phyloP scores from a whole-genome alignment of 1,140 invertebrate species.

The Drosophila sp. region DNA sequence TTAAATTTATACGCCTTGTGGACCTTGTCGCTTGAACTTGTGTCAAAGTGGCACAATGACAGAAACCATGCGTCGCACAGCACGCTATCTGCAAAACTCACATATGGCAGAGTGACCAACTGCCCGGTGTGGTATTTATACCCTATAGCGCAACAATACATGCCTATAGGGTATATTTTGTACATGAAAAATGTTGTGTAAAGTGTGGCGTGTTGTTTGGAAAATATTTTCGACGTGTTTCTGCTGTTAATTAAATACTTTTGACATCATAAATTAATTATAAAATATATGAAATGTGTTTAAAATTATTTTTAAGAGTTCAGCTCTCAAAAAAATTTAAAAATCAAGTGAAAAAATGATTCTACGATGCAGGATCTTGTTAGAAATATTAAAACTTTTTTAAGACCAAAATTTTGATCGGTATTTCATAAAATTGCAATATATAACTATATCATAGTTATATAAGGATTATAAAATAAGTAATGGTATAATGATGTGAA shows the following conservation, averaged over 20 bases:
- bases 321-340: no score
- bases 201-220: not conserved
- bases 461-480: no score
- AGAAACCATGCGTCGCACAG: slow-evolving; percentile 33
- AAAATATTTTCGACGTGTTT: not conserved
- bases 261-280: no score
- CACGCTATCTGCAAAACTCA: not conserved
- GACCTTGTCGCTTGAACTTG: slow-evolving; percentile 80
- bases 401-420: no score
- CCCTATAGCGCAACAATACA: not conserved
- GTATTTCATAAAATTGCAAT: no score
- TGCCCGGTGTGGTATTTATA: not conserved
- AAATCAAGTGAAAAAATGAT: no score
- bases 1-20: slow-evolving; percentile 48
- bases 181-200: not conserved
- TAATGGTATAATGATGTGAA: slow-evolving; percentile 2
- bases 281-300: no score
- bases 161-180: not conserved
- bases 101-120: slow-evolving; percentile 16
- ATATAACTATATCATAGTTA: no score
- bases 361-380: no score
- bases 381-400: no score
- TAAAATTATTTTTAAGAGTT: no score
- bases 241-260: not conserved
- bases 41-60: slow-evolving; percentile 75